Evolutionary conservation across 2,797 vertebrate genomes (phyloP).

Genomic region (Danionella dracula): DNA sequence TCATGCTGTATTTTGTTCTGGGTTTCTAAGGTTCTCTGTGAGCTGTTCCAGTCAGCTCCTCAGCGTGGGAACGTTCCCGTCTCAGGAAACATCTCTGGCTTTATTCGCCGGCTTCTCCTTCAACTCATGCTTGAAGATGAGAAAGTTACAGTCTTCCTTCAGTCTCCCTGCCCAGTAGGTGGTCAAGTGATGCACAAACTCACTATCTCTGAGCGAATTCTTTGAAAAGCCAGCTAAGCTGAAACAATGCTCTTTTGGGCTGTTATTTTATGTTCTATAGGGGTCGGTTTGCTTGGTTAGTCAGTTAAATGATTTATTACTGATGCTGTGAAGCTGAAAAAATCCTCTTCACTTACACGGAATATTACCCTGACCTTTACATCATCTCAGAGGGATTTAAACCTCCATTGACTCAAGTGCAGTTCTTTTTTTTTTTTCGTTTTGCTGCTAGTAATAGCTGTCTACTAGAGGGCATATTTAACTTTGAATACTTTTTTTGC

Average conservation of each 20-base stretch:
- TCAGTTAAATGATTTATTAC: conserved; percentile 23
- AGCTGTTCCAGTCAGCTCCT: conserved; percentile 94
- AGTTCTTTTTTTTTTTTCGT: no score
- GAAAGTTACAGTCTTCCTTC: conserved; percentile 98
- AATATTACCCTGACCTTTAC: conserved; percentile 19
- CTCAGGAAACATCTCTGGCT: conserved; percentile 97
- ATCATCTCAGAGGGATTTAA: conserved; percentile 22
- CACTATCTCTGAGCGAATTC: not conserved
- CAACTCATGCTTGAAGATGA: conserved; percentile 98
- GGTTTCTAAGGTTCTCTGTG: conserved; percentile 86
- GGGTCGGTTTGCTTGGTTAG: not conserved
- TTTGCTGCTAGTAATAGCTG: not conserved
- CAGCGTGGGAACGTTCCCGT: conserved; percentile 87
- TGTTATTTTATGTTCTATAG: not conserved
- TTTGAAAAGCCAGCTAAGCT: not conserved
- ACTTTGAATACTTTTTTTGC: not conserved
- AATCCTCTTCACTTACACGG: conserved; percentile 7
- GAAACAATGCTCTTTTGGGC: not conserved
- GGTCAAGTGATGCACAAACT: not conserved
- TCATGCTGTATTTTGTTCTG: not conserved
- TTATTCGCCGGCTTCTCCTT: conserved; percentile 93
- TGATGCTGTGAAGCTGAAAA: conserved; percentile 3
- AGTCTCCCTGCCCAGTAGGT: conserved; percentile 94
- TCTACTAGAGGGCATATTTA: conserved; percentile 52
- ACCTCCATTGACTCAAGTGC: not conserved